Conservation (phyloP, 2,888 invertebrate species). For the Diloba caeruleocephala region DNA sequence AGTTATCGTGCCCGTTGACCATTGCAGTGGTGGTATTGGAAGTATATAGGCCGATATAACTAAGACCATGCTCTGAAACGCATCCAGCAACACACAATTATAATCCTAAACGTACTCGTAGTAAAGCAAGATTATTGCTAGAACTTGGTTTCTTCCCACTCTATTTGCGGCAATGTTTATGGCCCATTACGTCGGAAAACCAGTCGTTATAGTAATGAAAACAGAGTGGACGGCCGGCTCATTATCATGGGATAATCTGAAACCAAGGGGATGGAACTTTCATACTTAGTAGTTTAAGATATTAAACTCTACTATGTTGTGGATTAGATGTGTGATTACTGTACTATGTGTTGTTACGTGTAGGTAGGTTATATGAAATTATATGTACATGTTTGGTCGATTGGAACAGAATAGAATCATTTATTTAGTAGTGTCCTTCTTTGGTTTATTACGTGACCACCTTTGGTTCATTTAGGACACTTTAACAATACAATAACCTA, state of each 20-base stretch:
- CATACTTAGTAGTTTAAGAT: constrained; percentile 59
- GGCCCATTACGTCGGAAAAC: constrained; percentile 82
- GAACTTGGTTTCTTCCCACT: constrained; percentile 74
- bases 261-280: constrained; percentile 56
- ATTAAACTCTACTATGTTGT: constrained; percentile 48
- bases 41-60: too few relatives aligned
- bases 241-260: constrained; percentile 84
- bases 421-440: too few relatives aligned
- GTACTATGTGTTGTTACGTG: constrained; percentile 34
- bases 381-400: not conserved
- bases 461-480: too few relatives aligned
- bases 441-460: too few relatives aligned
- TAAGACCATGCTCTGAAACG: not conserved
- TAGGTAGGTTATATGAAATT: constrained; percentile 11
- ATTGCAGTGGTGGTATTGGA: too few relatives aligned
- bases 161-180: constrained; percentile 84
- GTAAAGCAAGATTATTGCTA: constrained; percentile 70
- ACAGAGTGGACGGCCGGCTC: constrained; percentile 79
- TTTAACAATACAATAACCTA: too few relatives aligned
- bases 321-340: constrained; percentile 53
- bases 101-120: constrained; percentile 44
- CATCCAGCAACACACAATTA: constrained; percentile 56
- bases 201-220: constrained; percentile 84
- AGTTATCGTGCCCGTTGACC: too few relatives aligned
- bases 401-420: too few relatives aligned